Base-by-base conservation (phyloP, 2,888 invertebrate species). In the Troglohyphantes excavatus region DNA sequence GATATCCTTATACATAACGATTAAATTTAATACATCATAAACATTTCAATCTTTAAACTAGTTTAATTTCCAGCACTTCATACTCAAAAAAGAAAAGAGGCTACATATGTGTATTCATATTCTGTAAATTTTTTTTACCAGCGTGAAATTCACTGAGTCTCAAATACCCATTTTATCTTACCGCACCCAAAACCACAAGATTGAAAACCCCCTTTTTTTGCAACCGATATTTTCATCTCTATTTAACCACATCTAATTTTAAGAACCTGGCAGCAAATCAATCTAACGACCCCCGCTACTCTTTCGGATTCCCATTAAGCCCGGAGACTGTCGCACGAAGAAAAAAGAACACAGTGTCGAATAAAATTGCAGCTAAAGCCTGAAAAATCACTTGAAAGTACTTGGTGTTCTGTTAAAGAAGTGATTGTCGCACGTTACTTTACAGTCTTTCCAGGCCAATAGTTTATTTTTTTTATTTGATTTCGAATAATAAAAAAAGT, bases 301-400 rank as follows among this genome's bases (percentile, higher is more conserved):
- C n/a, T 26, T 65, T 39, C 33, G 23, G 63, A n/a, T 17, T 33
- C 19, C 65, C 78, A 23, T 65, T 78, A 65, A 78, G 65, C 39
- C 46, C 68, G 26, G 6, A 26, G 72, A 33, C 59, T 76, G 75
- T 76, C 75, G 19, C 19, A 27, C 79, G 29, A 27, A 9, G 43
- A 53, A 46, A 33, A 81, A 63, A 68, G 27, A 53, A 81, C 39
- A 67, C 53, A 81, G 67, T 67, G 79, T 53, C 67, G 29, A 68
- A 21, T 81, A 46, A 81, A 67, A 81, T 46, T 43, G 27, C 67
- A 81, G 11, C 46, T 67, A 68, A 67, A 81, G 67, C 79, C 46
- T 81, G 79, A 81, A 67, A 81, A 81, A 81, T 81, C 67, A 53
- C 67, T 68, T 81, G 46, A 81, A 81, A 67, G 67, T 53, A 67